phyloP scores from a whole-genome alignment of 1,140 invertebrate species.

The Drosophila arawakana region DNA sequence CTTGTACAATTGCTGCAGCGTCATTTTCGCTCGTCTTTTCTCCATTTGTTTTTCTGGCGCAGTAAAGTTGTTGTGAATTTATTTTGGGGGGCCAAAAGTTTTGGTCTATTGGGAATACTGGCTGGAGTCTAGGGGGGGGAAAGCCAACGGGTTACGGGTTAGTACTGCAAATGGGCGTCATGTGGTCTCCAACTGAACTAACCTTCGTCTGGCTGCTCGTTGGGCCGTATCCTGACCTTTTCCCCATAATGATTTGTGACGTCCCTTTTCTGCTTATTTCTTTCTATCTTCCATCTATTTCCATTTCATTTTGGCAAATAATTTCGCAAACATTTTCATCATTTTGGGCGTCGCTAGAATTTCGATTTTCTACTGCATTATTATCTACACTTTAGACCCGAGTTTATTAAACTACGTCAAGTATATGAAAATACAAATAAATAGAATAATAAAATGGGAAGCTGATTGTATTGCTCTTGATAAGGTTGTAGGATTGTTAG shows the following conservation, averaged over 20 bases:
- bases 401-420: conserved; percentile 20
- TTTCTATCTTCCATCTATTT: neutral
- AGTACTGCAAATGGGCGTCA: conserved; percentile 24
- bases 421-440: neutral
- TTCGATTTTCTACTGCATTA: conserved; percentile 33
- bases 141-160: conserved; percentile 34
- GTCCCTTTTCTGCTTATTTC: conserved; percentile 8
- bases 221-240: conserved; percentile 38
- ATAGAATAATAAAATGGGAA: conserved; percentile 2
- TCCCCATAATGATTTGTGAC: conserved; percentile 43
- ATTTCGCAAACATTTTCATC: conserved; percentile 23
- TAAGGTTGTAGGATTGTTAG: conserved; percentile 12
- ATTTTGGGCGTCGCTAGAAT: conserved; percentile 12
- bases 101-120: conserved; percentile 50
- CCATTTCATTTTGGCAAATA: conserved; percentile 26
- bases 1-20: conserved; percentile 52
- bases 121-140: neutral
- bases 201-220: conserved; percentile 45
- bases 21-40: conserved; percentile 28
- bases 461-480: conserved; percentile 22
- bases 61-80: conserved; percentile 54
- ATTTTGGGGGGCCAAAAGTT: conserved; percentile 53
- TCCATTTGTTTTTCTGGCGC: conserved; percentile 31
- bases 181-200: conserved; percentile 33
- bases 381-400: conserved; percentile 17